These are phyloP conservation scores for Lanius collurio DNA, from an alignment of 2,113 vertebrate species.

Conservation along the genomic window DNA sequence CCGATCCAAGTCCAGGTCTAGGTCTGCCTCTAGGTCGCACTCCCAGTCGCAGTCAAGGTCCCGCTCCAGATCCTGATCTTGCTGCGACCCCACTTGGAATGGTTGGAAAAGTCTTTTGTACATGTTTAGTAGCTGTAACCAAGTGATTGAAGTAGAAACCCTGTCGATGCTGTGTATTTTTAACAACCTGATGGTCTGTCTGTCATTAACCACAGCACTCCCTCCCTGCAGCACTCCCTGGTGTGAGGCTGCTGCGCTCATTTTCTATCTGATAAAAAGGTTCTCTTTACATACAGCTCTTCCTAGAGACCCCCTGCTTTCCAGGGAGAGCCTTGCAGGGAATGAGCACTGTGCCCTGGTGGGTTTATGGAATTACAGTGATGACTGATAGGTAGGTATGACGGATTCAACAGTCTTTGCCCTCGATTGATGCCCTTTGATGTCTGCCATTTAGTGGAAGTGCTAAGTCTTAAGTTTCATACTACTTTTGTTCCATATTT, in stretches of 20 bases:
- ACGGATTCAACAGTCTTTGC: constrained; percentile 63
- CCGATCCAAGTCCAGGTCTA: constrained; percentile 77
- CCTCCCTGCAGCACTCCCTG: constrained; percentile 53
- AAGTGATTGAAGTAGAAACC: constrained; percentile 78
- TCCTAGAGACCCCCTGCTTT: constrained; percentile 28
- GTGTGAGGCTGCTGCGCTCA: constrained; percentile 17
- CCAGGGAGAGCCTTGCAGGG: constrained; percentile 50
- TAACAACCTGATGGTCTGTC: constrained; percentile 66
- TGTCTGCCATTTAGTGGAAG: constrained; percentile 81
- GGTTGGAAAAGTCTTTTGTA: constrained; percentile 74
- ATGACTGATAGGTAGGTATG: constrained; percentile 71
- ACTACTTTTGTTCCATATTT: constrained; percentile 72
- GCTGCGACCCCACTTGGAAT: constrained; percentile 42
- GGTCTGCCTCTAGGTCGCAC: constrained; percentile 74
- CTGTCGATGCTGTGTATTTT: constrained; percentile 76
- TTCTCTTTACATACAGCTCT: constrained; percentile 22
- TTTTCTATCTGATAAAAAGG: background rate
- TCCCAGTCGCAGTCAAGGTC: constrained; percentile 77
- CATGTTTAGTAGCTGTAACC: constrained; percentile 79
- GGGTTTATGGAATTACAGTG: constrained; percentile 59
- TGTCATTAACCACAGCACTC: constrained; percentile 52
- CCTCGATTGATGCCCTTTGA: constrained; percentile 69
- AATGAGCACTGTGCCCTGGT: background rate
- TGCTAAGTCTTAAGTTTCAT: constrained; percentile 79
- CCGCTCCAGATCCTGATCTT: constrained; percentile 81